A percentile compares a stretch with the other conserved stretches of the same genome.
Conservation (phyloP, 1,140 invertebrate genomes). For the Aphaenogaster rudis region DNA sequence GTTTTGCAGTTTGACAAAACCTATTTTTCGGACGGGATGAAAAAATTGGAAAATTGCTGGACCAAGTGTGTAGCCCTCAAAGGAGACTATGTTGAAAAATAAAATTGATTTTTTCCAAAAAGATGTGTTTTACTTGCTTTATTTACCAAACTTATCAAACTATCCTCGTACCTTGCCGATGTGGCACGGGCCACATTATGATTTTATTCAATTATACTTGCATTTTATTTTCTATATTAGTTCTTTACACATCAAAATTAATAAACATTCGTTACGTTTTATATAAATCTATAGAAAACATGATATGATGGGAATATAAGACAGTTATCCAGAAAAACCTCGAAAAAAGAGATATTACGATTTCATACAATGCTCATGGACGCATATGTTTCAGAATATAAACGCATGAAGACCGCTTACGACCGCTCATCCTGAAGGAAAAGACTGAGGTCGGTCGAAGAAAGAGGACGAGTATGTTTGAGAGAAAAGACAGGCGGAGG, state of each 20-base stretch:
- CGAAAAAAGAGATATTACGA: constrained; percentile 14
- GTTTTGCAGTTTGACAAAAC: too few relatives aligned
- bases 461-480: constrained; percentile 35
- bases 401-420: constrained; percentile 19
- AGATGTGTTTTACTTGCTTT: too few relatives aligned
- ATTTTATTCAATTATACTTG: background rate
- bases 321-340: background rate
- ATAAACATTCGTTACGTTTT: constrained; percentile 20
- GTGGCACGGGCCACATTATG: too few relatives aligned
- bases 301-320: background rate
- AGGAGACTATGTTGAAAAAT: too few relatives aligned
- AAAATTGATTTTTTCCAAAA: too few relatives aligned
- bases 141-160: too few relatives aligned
- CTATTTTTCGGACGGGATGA: too few relatives aligned
- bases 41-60: too few relatives aligned
- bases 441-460: constrained; percentile 35
- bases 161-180: too few relatives aligned
- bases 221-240: background rate
- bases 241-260: background rate
- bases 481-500: constrained; percentile 24
- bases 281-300: background rate
- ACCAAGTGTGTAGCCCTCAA: too few relatives aligned
- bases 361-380: constrained; percentile 11
- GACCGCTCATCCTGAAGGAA: constrained; percentile 32
- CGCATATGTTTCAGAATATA: constrained; percentile 14